These are phyloP conservation scores for Crocidura indochinensis DNA, from an alignment of 2,797 vertebrate species.

Conservation along the genomic window DNA sequence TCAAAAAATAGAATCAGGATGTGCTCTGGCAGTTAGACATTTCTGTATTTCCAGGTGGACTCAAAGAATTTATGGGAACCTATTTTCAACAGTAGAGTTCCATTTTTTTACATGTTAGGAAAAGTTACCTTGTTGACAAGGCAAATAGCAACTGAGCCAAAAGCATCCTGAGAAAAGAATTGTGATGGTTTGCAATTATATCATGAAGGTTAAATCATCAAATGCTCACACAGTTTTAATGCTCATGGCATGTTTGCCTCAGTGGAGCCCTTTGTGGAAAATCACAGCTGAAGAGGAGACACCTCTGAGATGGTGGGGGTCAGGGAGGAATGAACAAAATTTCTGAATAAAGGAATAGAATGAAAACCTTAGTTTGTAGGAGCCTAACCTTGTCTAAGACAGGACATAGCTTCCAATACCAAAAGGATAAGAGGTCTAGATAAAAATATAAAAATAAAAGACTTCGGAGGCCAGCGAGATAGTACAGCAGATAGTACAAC, in stretches of 20 bases:
- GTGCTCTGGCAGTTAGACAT: conserved; percentile 68
- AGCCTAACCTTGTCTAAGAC: background rate
- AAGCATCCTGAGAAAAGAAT: conserved; percentile 40
- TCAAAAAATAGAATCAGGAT: conserved; percentile 67
- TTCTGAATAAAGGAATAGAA: background rate
- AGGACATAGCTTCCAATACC: conserved; percentile 17
- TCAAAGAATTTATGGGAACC: conserved; percentile 73
- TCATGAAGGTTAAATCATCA: conserved; percentile 52
- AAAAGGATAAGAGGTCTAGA: background rate
- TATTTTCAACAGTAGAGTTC: conserved; percentile 52
- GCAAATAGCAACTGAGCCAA: conserved; percentile 54
- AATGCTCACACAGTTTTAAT: background rate
- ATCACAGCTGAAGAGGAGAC: no score
- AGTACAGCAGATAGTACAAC: no score
- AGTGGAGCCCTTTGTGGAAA: background rate
- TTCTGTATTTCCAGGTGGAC: conserved; percentile 62
- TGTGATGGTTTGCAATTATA: conserved; percentile 61
- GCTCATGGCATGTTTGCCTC: background rate
- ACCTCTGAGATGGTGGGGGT: background rate
- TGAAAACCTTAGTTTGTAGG: background rate
- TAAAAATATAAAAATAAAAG: conserved; percentile 43
- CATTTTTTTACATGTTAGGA: conserved; percentile 37
- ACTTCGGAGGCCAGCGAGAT: no score
- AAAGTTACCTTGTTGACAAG: conserved; percentile 48
- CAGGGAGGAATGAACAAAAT: background rate